A percentile compares a stretch with the other conserved stretches of the same genome.
Conservation (phyloP, 2,113 vertebrate genomes). For the Protobothrops mucrosquamatus region DNA sequence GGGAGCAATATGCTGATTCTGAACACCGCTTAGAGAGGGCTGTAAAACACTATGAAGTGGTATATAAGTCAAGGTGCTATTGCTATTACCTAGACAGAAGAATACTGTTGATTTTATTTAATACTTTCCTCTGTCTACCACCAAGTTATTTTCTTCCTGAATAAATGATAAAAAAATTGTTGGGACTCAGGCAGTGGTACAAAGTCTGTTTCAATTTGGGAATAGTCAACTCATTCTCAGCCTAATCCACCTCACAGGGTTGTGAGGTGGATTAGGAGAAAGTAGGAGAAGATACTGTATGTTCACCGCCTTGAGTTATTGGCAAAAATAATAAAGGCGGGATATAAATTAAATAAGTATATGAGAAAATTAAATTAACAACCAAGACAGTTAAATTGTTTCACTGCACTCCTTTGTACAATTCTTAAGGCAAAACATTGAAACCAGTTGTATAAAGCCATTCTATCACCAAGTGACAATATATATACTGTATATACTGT, state of each 20-base stretch:
- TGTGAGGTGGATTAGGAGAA: background rate
- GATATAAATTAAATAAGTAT: background rate
- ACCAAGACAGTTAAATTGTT: background rate
- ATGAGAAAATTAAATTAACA: background rate
- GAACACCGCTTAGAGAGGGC: background rate
- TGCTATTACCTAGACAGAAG: background rate
- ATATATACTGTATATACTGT: background rate
- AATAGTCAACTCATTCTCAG: background rate
- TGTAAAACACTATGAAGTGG: background rate
- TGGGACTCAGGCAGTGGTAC: background rate
- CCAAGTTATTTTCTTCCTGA: background rate
- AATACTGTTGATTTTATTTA: background rate
- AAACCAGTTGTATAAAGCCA: background rate
- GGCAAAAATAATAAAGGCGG: background rate
- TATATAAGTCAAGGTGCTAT: background rate
- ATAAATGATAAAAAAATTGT: background rate
- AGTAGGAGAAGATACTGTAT: background rate
- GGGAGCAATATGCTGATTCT: background rate
- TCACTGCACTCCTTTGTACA: background rate
- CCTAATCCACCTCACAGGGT: background rate
- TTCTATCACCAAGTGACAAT: background rate
- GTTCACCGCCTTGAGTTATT: background rate
- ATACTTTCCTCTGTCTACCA: background rate
- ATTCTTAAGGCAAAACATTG: background rate
- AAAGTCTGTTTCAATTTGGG: background rate